A percentile compares a stretch with the other conserved stretches of the same genome.
Evolutionary conservation across 2,797 vertebrate species (phyloP).

Genomic region (Hoplostethus mediterraneus): DNA sequence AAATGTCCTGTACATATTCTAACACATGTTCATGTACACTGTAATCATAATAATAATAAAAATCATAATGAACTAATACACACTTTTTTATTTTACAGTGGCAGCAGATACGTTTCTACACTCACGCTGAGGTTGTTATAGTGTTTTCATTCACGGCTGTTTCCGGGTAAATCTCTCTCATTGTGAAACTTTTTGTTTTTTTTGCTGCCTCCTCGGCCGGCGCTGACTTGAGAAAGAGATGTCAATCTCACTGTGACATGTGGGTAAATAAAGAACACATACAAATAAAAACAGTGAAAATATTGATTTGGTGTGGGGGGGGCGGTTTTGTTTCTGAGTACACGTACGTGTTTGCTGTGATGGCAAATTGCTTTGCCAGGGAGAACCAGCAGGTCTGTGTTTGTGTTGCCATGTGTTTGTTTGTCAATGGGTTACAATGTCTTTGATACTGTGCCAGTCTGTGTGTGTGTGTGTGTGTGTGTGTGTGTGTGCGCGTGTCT

Average conservation of each 20-base stretch:
- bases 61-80: neutral
- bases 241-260: conserved; percentile 58
- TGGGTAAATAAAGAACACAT: conserved; percentile 71
- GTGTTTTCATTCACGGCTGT: conserved; percentile 58
- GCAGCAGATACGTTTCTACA: conserved; percentile 3
- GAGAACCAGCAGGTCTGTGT: conserved; percentile 64
- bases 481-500: conserved; percentile 45
- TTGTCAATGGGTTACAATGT: conserved; percentile 59
- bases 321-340: conserved; percentile 70
- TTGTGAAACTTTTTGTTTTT: neutral
- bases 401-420: conserved; percentile 46
- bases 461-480: conserved; percentile 28
- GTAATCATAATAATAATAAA: neutral
- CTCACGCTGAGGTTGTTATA: conserved; percentile 18
- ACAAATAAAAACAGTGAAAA: conserved; percentile 56
- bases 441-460: conserved; percentile 73
- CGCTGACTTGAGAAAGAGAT: conserved; percentile 55
- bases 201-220: conserved; percentile 39
- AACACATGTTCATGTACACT: neutral
- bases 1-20: no score
- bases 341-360: conserved; percentile 60
- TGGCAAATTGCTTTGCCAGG: conserved; percentile 64
- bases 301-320: conserved; percentile 61
- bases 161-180: conserved; percentile 21
- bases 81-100: no score